A percentile compares a stretch with the other conserved stretches of the same genome.
Conservation (phyloP, 92 coral and sea anemone species). For the Galaxea fascicularis region DNA sequence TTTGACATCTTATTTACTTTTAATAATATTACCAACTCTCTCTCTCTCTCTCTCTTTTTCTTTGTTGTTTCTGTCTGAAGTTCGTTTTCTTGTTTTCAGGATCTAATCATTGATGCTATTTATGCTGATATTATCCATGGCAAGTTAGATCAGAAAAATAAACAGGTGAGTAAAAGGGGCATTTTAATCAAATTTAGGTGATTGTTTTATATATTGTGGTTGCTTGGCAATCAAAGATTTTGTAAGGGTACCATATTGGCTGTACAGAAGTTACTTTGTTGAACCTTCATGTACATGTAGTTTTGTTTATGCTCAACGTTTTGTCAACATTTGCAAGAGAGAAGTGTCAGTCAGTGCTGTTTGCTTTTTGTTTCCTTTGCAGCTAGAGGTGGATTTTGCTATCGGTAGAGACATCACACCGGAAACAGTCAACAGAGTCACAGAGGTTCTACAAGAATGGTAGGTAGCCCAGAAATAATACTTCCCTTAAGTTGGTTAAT, state of each 20-base stretch:
- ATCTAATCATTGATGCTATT: slow-evolving; percentile 97
- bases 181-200: background rate
- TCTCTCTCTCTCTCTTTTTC: background rate
- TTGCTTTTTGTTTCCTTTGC: slow-evolving; percentile 8
- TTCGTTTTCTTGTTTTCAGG: slow-evolving; percentile 56
- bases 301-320: background rate
- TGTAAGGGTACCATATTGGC: too few species aligned
- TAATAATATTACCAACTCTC: too few species aligned
- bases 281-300: too few species aligned
- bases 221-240: too few species aligned
- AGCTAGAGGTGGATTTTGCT: slow-evolving; percentile 97
- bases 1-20: too few species aligned
- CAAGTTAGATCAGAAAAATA: slow-evolving; percentile 96
- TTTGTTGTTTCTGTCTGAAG: background rate
- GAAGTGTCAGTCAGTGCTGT: too few species aligned
- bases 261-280: too few species aligned
- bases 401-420: slow-evolving; percentile 98
- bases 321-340: too few species aligned
- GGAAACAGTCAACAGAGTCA: slow-evolving; percentile 85
- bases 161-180: slow-evolving; percentile 67
- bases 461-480: slow-evolving; percentile 39
- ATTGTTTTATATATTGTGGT: too few species aligned
- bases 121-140: slow-evolving; percentile 98
- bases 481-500: background rate
- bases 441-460: slow-evolving; percentile 94